Conservation (phyloP, 2,797 vertebrate species). For the Phataginus tetradactyla region DNA sequence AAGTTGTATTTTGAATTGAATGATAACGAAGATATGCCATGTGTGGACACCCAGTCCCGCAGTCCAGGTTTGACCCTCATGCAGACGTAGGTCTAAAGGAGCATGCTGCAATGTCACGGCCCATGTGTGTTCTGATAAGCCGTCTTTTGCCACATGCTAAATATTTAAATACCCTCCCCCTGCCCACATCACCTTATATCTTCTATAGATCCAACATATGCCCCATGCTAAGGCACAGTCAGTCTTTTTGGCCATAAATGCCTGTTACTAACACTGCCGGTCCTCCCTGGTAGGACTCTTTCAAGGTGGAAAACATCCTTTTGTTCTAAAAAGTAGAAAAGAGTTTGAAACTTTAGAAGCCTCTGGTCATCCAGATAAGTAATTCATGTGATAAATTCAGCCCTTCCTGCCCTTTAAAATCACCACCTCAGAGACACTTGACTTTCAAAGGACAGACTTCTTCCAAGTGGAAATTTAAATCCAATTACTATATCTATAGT, state of each 20-base stretch:
- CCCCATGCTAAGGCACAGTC: accelerated
- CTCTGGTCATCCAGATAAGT: neutral
- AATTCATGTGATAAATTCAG: neutral
- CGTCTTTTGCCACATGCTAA: neutral
- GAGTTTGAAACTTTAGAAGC: neutral
- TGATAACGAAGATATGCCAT: neutral
- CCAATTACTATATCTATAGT: neutral
- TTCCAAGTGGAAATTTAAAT: neutral
- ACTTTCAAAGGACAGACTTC: neutral
- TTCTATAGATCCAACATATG: neutral
- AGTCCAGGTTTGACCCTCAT: neutral
- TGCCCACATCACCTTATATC: accelerated
- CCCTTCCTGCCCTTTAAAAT: neutral
- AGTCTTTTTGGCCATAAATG: neutral
- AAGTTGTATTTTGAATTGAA: neutral
- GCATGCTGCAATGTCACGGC: too few relatives aligned
- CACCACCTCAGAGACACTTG: neutral
- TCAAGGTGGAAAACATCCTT: neutral
- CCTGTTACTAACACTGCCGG: neutral
- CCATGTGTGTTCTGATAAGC: accelerated
- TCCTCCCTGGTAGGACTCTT: neutral
- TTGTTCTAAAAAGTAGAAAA: neutral
- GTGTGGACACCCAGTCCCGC: accelerated
- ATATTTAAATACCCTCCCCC: neutral
- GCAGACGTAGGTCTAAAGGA: accelerated